Percentiles rank a stretch among this genome's conserved stretches.
phyloP scores from a whole-genome alignment of 2,888 invertebrate species.

The Meta bourneti region DNA sequence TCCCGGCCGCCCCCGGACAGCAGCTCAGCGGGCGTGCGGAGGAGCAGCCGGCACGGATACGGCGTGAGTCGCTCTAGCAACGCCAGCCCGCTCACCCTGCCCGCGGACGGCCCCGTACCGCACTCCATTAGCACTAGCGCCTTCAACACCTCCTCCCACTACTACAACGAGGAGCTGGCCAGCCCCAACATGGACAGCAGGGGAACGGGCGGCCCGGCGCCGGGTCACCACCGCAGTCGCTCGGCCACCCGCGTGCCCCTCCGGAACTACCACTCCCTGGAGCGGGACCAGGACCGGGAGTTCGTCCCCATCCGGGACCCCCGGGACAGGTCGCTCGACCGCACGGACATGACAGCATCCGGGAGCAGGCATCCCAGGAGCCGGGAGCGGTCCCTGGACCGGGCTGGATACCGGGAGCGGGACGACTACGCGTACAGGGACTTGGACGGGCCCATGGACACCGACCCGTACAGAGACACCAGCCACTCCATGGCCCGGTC shows the following conservation, averaged over 20 bases:
- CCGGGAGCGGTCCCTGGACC: constrained; percentile 86
- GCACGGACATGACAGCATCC: constrained; percentile 78
- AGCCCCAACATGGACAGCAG: constrained; percentile 76
- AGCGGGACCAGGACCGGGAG: constrained; percentile 87
- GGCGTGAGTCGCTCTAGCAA: constrained; percentile 77
- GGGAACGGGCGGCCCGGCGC: constrained; percentile 62
- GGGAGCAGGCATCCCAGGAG: constrained; percentile 77
- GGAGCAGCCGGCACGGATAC: constrained; percentile 73
- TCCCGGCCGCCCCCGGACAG: constrained; percentile 40
- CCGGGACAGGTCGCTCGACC: constrained; percentile 86
- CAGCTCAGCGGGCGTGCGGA: constrained; percentile 32
- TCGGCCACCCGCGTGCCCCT: constrained; percentile 76
- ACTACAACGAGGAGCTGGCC: constrained; percentile 77
- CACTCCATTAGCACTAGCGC: constrained; percentile 77
- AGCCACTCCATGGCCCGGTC: constrained; percentile 48
- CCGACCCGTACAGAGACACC: constrained; percentile 66
- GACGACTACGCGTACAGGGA: constrained; percentile 77
- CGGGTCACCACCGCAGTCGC: constrained; percentile 75
- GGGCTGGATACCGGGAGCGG: constrained; percentile 80
- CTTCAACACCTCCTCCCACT: constrained; percentile 72
- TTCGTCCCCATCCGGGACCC: constrained; percentile 89
- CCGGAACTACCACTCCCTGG: constrained; percentile 84
- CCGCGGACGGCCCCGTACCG: constrained; percentile 75
- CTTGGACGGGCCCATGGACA: constrained; percentile 61
- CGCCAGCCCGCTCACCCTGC: constrained; percentile 77